Conservation (phyloP, 2,888 invertebrate species). For the Merodon equestris region DNA sequence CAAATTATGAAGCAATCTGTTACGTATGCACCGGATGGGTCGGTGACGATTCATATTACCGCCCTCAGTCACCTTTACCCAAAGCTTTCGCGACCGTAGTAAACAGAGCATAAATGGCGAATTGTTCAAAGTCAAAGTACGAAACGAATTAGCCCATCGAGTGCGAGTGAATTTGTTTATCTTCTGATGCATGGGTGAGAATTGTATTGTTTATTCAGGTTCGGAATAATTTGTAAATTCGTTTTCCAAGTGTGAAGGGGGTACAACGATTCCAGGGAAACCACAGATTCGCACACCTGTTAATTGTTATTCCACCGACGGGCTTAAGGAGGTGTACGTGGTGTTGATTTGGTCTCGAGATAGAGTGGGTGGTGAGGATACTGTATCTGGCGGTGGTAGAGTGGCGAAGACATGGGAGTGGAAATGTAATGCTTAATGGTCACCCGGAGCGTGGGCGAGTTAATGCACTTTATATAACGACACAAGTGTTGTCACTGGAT, state of each 20-base stretch:
- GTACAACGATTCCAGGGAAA: background rate
- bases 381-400: no score
- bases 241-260: background rate
- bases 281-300: constrained; percentile 32
- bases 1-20: constrained; percentile 65
- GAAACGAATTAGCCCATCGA: constrained; percentile 22
- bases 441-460: no score
- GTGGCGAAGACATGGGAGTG: background rate
- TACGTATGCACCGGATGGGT: constrained; percentile 25
- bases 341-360: constrained; percentile 26
- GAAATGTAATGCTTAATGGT: no score
- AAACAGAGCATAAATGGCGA: constrained; percentile 31
- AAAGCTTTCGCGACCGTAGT: background rate
- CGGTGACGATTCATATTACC: constrained; percentile 46
- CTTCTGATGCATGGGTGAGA: constrained; percentile 23
- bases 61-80: constrained; percentile 15
- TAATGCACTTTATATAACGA: no score
- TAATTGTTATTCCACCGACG: constrained; percentile 39
- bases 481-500: no score
- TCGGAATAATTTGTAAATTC: constrained; percentile 38
- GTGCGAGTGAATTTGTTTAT: constrained; percentile 11
- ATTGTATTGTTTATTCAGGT: constrained; percentile 53
- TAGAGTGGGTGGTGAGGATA: constrained; percentile 5
- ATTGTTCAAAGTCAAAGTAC: constrained; percentile 38
- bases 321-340: constrained; percentile 18